phyloP scores from a whole-genome alignment of 2,888 invertebrate species.

The Tupiocoris notatus region DNA sequence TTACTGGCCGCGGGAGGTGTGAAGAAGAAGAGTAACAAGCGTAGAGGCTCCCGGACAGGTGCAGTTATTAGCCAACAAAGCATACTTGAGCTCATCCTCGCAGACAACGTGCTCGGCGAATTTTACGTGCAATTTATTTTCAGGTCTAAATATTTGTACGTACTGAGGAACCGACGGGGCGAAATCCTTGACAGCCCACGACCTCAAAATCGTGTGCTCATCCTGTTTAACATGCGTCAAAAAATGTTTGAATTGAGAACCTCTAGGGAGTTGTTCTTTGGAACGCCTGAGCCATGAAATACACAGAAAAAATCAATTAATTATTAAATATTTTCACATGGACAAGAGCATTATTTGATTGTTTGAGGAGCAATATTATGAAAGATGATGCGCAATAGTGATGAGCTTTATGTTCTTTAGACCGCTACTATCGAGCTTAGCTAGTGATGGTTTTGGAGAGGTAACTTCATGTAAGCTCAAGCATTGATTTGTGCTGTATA shows the following conservation, averaged over 20 bases:
- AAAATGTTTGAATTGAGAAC: background rate
- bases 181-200: slow-evolving; percentile 98
- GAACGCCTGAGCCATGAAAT: too few relatives aligned
- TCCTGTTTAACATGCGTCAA: slow-evolving; percentile 56
- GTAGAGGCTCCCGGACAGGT: slow-evolving; percentile 97
- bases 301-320: too few relatives aligned
- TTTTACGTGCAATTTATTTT: slow-evolving; percentile 97
- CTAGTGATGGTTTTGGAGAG: too few relatives aligned
- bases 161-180: slow-evolving; percentile 95
- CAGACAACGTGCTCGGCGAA: slow-evolving; percentile 98
- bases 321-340: too few relatives aligned
- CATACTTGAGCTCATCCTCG: slow-evolving; percentile 99
- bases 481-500: too few relatives aligned
- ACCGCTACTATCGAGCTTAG: too few relatives aligned
- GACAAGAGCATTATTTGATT: too few relatives aligned
- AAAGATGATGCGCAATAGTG: too few relatives aligned
- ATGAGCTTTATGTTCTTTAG: too few relatives aligned
- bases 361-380: too few relatives aligned
- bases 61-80: slow-evolving; percentile 95
- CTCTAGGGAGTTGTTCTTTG: too few relatives aligned
- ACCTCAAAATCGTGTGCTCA: slow-evolving; percentile 74
- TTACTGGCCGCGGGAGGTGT: slow-evolving; percentile 97
- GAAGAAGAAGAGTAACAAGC: slow-evolving; percentile 88
- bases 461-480: too few relatives aligned
- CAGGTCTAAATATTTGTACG: slow-evolving; percentile 96